phyloP scores from a whole-genome alignment of 2,888 invertebrate species.

The Leucoptera coffeella region DNA sequence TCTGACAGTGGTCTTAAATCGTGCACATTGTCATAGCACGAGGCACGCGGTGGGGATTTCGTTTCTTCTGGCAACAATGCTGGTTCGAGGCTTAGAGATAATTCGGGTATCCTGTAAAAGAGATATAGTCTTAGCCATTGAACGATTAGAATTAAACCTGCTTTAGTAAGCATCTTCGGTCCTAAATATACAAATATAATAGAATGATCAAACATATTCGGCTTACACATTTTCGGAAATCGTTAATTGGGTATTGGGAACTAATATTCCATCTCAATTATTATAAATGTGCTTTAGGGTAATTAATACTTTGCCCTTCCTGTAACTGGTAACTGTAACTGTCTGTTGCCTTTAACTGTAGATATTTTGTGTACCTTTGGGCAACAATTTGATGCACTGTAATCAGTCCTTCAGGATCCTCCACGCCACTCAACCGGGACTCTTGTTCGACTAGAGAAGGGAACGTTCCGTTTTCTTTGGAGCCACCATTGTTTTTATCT shows the following conservation, averaged over 20 bases:
- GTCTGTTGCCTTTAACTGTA: too few relatives aligned
- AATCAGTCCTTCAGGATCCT: conserved; percentile 56
- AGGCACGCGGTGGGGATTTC: conserved; percentile 53
- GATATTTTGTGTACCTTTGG: conserved; percentile 63
- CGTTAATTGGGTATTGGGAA: too few relatives aligned
- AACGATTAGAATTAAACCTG: too few relatives aligned
- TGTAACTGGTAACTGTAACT: too few relatives aligned
- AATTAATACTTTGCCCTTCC: too few relatives aligned
- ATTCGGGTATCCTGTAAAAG: conserved; percentile 61
- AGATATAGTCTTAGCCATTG: too few relatives aligned
- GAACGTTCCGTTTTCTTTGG: conserved; percentile 40
- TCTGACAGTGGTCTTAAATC: conserved; percentile 43
- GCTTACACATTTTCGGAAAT: too few relatives aligned
- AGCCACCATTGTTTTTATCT: conserved; percentile 35
- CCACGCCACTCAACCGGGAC: conserved; percentile 34
- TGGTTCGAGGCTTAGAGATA: conserved; percentile 59
- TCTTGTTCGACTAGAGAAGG: conserved; percentile 49
- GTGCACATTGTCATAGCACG: conserved; percentile 79
- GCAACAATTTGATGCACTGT: conserved; percentile 76
- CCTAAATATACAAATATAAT: too few relatives aligned
- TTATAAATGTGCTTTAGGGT: too few relatives aligned
- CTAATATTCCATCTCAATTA: too few relatives aligned
- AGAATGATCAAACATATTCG: too few relatives aligned
- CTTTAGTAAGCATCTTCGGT: too few relatives aligned
- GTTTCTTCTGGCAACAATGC: conserved; percentile 29